Base-by-base conservation (phyloP, 1,140 invertebrate genomes). In the Trissolcus basalis region DNA sequence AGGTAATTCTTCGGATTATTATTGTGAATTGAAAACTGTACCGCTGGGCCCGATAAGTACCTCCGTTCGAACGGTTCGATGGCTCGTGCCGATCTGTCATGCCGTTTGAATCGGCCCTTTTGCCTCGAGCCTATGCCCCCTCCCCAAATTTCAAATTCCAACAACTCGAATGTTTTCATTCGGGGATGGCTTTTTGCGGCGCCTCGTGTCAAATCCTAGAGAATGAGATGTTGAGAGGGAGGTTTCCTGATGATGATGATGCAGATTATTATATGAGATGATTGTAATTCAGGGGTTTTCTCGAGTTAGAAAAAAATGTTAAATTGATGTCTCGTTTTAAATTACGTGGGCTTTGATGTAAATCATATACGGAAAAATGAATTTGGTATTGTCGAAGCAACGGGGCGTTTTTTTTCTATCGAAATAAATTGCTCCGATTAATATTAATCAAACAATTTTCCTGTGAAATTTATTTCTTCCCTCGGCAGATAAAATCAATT, bases 51-150 rank as follows among this genome's bases (percentile, higher is more conserved):
- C 41, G 13, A 50, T 33, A 47, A 9, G 47, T 54, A 72, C 59
- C 68, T 61, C 48, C 2, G 11, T 76, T 63, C 68, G 53, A 41
- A 60, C 77, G 43, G 59, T 47, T 63, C 73, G 80, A 75, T 74
- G 80, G 72, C 79, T 79, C 72, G 69, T 80, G 74, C 70, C 78
- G 82, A 83, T 83, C 82, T 84, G 83, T 86, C 81, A 80, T 61
- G 61, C 51, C 35, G 65, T 63, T 81, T 77, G 72, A 51, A 60
- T 33, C 54, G 58, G 65, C 27, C 44, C 51, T 16, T 54, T 59
- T 45, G 27, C n/a, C 13, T 49, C 54, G 53, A 70, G 48, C 48
- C 50, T 9, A 8, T 36, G n/a, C 54, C 63, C 61, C 61, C 67
- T 47, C 56, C 53, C 41, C 49, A 6, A 39, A 60, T 47, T 65